phyloP scores from a whole-genome alignment of 1,140 invertebrate species.

The Zaprionus inermis region DNA sequence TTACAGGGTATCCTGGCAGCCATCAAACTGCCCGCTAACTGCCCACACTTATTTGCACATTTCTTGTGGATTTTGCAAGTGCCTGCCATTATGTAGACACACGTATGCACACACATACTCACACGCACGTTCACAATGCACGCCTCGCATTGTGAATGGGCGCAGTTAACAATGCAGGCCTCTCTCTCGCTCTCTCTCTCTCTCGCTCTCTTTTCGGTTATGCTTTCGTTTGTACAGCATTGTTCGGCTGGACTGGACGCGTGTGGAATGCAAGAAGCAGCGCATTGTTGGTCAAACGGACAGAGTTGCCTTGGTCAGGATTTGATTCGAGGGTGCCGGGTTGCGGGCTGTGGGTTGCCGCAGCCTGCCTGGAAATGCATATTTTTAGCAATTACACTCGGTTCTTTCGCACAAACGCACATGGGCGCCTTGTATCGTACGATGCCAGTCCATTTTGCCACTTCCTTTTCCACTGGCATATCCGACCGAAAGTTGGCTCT shows the following conservation, averaged over 20 bases:
- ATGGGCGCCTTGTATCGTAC: not conserved
- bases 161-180: slow-evolving; percentile 21
- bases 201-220: slow-evolving; percentile 11
- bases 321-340: no score
- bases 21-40: not conserved
- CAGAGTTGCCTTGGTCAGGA: not conserved
- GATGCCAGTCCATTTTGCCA: slow-evolving; percentile 12
- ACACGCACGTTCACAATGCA: not conserved
- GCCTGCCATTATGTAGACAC: not conserved
- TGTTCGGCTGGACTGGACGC: not conserved
- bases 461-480: slow-evolving; percentile 16
- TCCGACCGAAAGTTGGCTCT: slow-evolving; percentile 2
- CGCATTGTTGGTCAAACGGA: not conserved
- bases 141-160: slow-evolving; percentile 10
- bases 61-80: slow-evolving; percentile 12
- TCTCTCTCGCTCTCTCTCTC: slow-evolving; percentile 1
- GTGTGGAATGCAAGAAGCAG: not conserved
- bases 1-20: not conserved
- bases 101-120: not conserved
- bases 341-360: not conserved
- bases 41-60: slow-evolving; percentile 2
- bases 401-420: slow-evolving; percentile 2
- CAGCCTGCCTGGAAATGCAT: slow-evolving; percentile 26
- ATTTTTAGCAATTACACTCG: slow-evolving; percentile 34
- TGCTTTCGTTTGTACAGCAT: slow-evolving; percentile 26